Evolutionary conservation across 2,113 vertebrate genomes (phyloP), one percentile per base, ranked within the genome.

Genomic region (Eulemur macaco): DNA sequence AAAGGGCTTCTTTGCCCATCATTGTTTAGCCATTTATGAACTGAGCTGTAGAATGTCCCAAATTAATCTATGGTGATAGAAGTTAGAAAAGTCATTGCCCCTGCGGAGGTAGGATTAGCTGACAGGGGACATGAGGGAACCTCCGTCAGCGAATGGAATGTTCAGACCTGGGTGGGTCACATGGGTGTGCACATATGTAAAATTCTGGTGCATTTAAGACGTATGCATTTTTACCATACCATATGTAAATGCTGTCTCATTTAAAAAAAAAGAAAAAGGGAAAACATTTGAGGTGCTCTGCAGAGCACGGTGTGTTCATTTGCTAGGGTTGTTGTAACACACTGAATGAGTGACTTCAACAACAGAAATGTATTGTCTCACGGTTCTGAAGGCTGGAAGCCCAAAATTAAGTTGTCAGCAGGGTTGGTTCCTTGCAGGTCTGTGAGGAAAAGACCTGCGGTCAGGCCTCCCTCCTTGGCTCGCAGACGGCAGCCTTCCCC

Each of bases 391-490:
- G 25, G 63, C 63, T 21, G 60, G 74, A 34, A 39, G 21, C 69
- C 63, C 52, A 13, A 60, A 69, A 25, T 15, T 9, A 34, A 39
- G 92, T 23, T 34, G 74, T 39, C 13, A 21, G 64, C 34, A 87
- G 52, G 64, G 63, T n/a, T 31, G 52, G 39, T 39, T 47, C 50
- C 74, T 27, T 34, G 27, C 25, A 71, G 64, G 76, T 27, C 25
- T 0, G 0, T 1, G 18, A 4, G 52, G 64, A 31, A 39, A 71
- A 52, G 8, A 8, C 18, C 39, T n/a, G 25, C 10, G 68, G 47
- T 12, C 12, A 17, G 42, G 10, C 6, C 77, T 58, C 54, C 47
- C 86, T 42, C 34, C 54, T 27, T 13, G 76, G 92, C 27, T 29
- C 9, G 58, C 10, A 3, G 11, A 1, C 5, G 17, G 73, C 56